A percentile compares a stretch with the other conserved stretches of the same genome.
These are phyloP conservation scores for Fukomys damarensis DNA, from an alignment of 2,113 vertebrate genomes.

Conservation along the genomic window DNA sequence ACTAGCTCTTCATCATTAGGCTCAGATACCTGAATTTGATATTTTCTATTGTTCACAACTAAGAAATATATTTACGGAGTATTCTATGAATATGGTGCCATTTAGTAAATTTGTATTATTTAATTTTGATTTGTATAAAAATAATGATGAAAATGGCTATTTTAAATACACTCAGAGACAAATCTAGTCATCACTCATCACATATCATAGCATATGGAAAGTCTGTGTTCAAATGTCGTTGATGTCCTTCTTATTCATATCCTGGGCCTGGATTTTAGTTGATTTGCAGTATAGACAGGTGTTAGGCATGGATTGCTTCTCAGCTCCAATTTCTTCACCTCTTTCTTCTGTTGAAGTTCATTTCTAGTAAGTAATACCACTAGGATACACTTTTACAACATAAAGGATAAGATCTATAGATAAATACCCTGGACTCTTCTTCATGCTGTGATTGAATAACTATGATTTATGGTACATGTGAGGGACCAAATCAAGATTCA, in stretches of 20 bases:
- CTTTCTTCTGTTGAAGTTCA: not conserved
- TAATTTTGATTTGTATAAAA: not conserved
- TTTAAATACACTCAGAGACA: not conserved
- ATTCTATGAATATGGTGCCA: not conserved
- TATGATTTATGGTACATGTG: fast-evolving
- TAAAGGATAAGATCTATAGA: not conserved
- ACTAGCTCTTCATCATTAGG: not conserved
- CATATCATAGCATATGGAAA: too few relatives aligned
- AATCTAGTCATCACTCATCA: not conserved
- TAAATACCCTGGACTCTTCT: not conserved
- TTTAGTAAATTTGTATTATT: not conserved
- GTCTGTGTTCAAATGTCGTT: fast-evolving
- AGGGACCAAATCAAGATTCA: not conserved
- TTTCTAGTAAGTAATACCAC: not conserved
- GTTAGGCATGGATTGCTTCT: not conserved
- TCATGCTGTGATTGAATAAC: not conserved
- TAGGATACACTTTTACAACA: not conserved
- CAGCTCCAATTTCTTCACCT: not conserved
- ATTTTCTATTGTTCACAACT: not conserved
- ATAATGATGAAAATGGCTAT: not conserved
- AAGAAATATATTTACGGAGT: not conserved
- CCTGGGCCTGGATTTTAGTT: too few relatives aligned
- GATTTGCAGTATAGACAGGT: not conserved
- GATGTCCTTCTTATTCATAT: fast-evolving
- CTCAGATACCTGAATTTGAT: not conserved